A percentile compares a stretch with the other conserved stretches of the same genome.
Conservation (phyloP, 2,797 vertebrate genomes). For the Brotula barbata region DNA sequence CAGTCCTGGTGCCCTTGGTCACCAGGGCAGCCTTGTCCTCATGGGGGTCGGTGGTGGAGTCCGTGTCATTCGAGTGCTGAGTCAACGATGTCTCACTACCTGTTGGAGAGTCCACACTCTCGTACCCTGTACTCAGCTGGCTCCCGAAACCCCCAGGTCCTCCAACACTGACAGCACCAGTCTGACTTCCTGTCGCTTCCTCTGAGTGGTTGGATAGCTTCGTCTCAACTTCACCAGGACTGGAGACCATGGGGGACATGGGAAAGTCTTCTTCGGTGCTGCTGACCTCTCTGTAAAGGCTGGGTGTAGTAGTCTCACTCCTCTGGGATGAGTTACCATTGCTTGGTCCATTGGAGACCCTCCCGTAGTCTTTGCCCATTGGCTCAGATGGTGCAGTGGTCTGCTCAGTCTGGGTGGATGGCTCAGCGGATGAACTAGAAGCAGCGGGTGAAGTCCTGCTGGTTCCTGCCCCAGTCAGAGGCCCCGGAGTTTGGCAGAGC, state of each 20-base stretch:
- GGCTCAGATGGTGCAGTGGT: conserved; percentile 77
- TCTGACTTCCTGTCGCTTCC: conserved; percentile 82
- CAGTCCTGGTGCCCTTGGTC: conserved; percentile 96
- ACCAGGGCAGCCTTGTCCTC: conserved; percentile 91
- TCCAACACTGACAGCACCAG: conserved; percentile 53
- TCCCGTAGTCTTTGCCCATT: conserved; percentile 89
- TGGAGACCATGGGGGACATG: conserved; percentile 89
- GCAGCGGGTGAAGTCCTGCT: conserved; percentile 76
- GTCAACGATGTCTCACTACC: conserved; percentile 99
- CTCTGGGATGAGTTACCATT: conserved; percentile 92
- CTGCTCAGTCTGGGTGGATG: conserved; percentile 80
- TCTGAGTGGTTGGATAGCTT: conserved; percentile 97
- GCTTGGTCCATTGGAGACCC: conserved; percentile 94
- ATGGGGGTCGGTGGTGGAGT: conserved; percentile 97
- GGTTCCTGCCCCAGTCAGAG: conserved; percentile 71
- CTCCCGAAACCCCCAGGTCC: conserved; percentile 84
- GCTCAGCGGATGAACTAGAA: conserved; percentile 77
- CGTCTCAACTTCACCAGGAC: conserved; percentile 87
- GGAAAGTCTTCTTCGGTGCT: conserved; percentile 93
- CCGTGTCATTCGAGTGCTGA: conserved; percentile 98
- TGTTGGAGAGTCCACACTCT: conserved; percentile 99
- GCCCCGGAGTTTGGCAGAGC: conserved; percentile 77
- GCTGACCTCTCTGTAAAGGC: conserved; percentile 94
- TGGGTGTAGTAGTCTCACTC: conserved; percentile 82
- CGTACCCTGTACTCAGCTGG: conserved; percentile 95